A percentile compares a stretch with the other conserved stretches of the same genome.
phyloP scores from a whole-genome alignment of 2,113 vertebrate genomes.

The Aphyosemion australe region DNA sequence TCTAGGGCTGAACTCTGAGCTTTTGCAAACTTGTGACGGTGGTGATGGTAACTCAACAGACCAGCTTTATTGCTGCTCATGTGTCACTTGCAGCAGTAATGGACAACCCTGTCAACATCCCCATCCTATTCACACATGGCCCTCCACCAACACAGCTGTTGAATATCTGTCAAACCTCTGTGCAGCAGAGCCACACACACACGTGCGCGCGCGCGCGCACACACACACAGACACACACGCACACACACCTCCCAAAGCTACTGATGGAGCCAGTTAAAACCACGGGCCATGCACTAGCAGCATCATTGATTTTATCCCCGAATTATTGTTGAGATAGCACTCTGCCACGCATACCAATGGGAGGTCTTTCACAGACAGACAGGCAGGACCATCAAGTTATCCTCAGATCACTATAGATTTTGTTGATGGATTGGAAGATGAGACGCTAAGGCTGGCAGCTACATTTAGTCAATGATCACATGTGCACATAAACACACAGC shows the following conservation, averaged over 20 bases:
- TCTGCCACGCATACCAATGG: conserved; percentile 73
- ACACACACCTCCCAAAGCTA: conserved; percentile 65
- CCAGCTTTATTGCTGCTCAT: conserved; percentile 57
- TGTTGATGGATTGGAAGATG: conserved; percentile 46
- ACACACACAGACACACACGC: background rate
- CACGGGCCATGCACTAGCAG: conserved; percentile 67
- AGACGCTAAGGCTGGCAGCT: conserved; percentile 41
- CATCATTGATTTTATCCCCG: conserved; percentile 76
- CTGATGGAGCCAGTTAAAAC: conserved; percentile 73
- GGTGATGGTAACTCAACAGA: conserved; percentile 52
- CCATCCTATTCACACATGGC: conserved; percentile 65
- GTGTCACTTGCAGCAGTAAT: conserved; percentile 71
- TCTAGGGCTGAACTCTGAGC: conserved; percentile 35
- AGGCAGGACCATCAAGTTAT: conserved; percentile 55
- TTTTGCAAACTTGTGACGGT: conserved; percentile 43
- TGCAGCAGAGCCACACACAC: conserved; percentile 49
- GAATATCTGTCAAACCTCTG: conserved; percentile 75
- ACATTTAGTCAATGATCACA: conserved; percentile 30
- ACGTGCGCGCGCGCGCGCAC: no score
- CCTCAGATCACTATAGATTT: conserved; percentile 45
- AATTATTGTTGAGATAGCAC: conserved; percentile 74
- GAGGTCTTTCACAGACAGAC: conserved; percentile 33
- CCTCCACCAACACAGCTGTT: conserved; percentile 75
- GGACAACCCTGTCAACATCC: conserved; percentile 69
- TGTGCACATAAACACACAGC: conserved; percentile 3